phyloP scores from a whole-genome alignment of 2,797 vertebrate genomes.

The Sebastes vulpes region DNA sequence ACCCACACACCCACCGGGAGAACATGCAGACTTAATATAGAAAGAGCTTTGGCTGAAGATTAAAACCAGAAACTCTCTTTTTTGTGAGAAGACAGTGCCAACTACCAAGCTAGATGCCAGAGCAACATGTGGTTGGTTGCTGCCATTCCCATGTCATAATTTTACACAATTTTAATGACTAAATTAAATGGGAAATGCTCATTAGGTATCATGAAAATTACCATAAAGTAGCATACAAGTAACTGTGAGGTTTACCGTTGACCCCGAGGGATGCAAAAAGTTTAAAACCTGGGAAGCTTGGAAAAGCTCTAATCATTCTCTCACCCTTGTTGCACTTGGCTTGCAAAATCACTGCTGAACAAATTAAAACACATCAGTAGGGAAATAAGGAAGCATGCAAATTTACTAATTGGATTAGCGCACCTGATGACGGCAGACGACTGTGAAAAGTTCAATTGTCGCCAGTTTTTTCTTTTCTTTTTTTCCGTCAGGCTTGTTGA shows the following conservation, averaged over 20 bases:
- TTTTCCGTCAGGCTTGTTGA: conserved; percentile 7
- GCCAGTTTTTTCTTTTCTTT: background rate
- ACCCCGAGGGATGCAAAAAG: conserved; percentile 7
- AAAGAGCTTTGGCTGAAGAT: conserved; percentile 33
- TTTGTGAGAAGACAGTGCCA: background rate
- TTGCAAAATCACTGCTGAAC: conserved; percentile 20
- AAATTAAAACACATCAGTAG: conserved; percentile 44
- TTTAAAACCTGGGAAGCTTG: background rate
- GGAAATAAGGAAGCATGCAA: conserved; percentile 49
- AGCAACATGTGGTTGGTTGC: background rate
- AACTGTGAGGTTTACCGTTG: background rate
- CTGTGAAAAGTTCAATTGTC: conserved; percentile 26
- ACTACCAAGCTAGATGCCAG: background rate
- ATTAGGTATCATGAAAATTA: background rate
- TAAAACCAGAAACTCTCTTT: conserved; percentile 13
- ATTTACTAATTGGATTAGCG: conserved; percentile 40
- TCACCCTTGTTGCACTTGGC: conserved; percentile 6
- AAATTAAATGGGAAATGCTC: background rate
- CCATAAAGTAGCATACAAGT: background rate
- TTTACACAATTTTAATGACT: background rate
- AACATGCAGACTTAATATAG: conserved; percentile 29
- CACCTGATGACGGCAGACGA: conserved; percentile 33
- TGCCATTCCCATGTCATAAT: background rate
- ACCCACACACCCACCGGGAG: conserved; percentile 14
- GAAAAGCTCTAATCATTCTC: conserved; percentile 8